A percentile compares a stretch with the other conserved stretches of the same genome.
Conservation (phyloP, 2,113 vertebrate species). For the Lonchura striata region DNA sequence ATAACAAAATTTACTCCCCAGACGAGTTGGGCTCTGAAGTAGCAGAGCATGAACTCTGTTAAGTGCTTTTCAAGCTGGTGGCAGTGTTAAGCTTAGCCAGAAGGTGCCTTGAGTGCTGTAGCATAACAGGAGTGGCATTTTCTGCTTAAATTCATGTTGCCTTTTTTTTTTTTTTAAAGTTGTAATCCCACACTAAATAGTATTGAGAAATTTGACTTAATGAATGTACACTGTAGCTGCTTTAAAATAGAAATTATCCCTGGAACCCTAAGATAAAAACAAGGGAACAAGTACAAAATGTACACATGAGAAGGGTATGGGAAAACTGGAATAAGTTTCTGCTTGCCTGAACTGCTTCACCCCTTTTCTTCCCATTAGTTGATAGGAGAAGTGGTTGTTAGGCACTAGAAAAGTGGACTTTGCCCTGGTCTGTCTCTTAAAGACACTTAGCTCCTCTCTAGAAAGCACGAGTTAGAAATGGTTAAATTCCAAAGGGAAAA, state of each 20-base stretch:
- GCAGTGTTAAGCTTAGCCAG: not conserved
- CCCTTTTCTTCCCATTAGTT: not conserved
- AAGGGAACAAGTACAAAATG: not conserved
- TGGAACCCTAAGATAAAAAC: not conserved
- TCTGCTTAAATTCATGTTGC: not conserved
- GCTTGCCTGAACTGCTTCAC: not conserved
- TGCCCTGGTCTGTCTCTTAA: not conserved
- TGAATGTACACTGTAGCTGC: not conserved
- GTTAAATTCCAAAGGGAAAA: not conserved
- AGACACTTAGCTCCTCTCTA: not conserved
- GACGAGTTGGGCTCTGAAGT: not conserved
- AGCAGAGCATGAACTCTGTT: not conserved
- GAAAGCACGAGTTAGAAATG: not conserved
- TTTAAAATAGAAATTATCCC: not conserved
- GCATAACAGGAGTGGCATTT: not conserved
- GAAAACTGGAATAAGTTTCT: not conserved
- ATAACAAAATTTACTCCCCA: not conserved
- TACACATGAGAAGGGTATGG: not conserved
- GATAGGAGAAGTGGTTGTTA: constrained; percentile 16
- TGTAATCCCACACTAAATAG: not conserved
- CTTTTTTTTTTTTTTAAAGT: not conserved
- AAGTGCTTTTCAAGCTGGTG: not conserved
- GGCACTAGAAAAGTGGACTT: not conserved
- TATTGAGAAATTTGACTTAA: not conserved
- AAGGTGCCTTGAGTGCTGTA: not conserved